Percentiles rank a stretch among this genome's conserved stretches.
Conservation (phyloP, 2,113 vertebrate genomes). For the Caranx melampygus region DNA sequence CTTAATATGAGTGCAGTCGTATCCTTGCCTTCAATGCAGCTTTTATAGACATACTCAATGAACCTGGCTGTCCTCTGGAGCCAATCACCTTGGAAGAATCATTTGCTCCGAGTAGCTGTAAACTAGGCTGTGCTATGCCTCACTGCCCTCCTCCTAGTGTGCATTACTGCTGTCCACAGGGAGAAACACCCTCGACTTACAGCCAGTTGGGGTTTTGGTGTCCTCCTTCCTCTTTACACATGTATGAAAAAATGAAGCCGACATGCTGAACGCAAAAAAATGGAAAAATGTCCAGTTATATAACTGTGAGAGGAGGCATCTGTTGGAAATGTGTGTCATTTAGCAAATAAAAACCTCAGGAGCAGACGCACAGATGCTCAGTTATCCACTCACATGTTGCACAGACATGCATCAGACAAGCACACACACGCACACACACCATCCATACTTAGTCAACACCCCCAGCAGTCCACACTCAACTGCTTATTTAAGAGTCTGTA, state of each 20-base stretch:
- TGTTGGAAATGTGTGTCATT: constrained; percentile 19
- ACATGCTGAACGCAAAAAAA: neutral
- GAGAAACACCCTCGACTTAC: constrained; percentile 29
- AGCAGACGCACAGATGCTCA: constrained; percentile 16
- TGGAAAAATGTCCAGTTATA: neutral
- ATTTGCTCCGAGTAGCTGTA: constrained; percentile 57
- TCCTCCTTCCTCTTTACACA: constrained; percentile 3
- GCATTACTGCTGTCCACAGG: constrained; percentile 35
- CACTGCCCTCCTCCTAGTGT: constrained; percentile 48
- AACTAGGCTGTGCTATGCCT: constrained; percentile 64
- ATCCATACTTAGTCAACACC: neutral
- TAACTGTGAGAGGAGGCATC: neutral
- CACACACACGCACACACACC: neutral
- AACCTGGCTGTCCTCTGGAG: constrained; percentile 53
- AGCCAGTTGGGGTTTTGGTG: constrained; percentile 2
- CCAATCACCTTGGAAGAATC: constrained; percentile 70
- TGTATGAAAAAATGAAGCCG: neutral
- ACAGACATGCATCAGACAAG: neutral
- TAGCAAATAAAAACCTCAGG: neutral
- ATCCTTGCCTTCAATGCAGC: constrained; percentile 67
- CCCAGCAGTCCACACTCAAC: neutral
- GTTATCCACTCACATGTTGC: neutral
- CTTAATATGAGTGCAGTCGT: constrained; percentile 68
- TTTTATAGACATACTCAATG: constrained; percentile 53
- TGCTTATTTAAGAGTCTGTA: neutral